Evolutionary conservation across 2,113 vertebrate species (phyloP), one percentile per base, ranked within the genome.

Genomic region (Zosterops pallidus): DNA sequence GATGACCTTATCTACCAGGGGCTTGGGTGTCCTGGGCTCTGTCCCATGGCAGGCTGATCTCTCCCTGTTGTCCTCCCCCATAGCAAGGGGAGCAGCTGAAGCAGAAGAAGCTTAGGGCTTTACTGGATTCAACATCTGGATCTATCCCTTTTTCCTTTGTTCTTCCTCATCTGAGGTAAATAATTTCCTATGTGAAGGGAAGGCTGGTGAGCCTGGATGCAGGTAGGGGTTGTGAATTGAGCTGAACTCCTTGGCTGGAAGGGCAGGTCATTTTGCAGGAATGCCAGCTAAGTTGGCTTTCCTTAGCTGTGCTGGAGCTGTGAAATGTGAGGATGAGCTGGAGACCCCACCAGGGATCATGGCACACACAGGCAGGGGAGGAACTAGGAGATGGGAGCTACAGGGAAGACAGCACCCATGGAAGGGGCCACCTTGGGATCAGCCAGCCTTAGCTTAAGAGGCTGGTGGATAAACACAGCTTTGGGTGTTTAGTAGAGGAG

Each of bases 141-240:
- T 83, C 44, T 19, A 5, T 20, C 31, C 52, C 33, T 13, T 37
- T 37, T 65, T 72, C 28, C n/a, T 85, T 24, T 67, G 65, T 4
- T 90, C 92, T 76, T 62, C 49, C 20, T 76, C 28, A 23, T 23
- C 41, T 56, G 22, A 44, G 28, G 50, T 49, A 88, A 72, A 59
- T 35, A 46, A 85, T 71, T 46, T 75, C 68, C 31, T 1, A 0
- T 4, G 14, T 39, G 44, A 62, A 88, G 25, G 79, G 39, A 37
- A 31, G 25, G 62, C n/a, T 55, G 56, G 25, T 59, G 83, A 77
- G 24, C 50, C 26, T 0, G 0, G 6, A 13, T 10, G 10, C 29
- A 33, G 64, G 26, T 2, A 63, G 33, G 46, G 44, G 7, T 4
- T 50, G 46, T 60, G 52, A 80, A 56, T 6, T 31, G 71, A 60